phyloP scores from a whole-genome alignment of 2,888 invertebrate genomes.

The Drosophila helvetica region DNA sequence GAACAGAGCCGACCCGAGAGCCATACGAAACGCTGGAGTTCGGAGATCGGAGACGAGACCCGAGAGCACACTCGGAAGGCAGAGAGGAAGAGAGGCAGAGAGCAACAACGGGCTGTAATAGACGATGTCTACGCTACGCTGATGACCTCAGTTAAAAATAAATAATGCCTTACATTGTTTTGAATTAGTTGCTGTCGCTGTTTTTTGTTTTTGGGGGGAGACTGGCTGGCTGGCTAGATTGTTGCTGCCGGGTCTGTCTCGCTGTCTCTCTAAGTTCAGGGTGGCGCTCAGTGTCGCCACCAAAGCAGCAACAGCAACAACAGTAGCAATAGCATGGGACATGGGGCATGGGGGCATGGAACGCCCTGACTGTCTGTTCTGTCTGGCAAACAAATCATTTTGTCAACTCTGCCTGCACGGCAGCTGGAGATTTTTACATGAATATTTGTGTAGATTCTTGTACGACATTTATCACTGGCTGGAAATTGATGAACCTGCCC shows the following conservation, averaged over 20 bases:
- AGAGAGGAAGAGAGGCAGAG: constrained; percentile 8
- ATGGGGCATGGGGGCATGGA: constrained; percentile 27
- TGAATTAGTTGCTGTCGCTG: constrained; percentile 78
- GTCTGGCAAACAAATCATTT: constrained; percentile 72
- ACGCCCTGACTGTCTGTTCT: constrained; percentile 3
- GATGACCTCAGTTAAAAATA: constrained; percentile 80
- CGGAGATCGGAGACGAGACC: constrained; percentile 15
- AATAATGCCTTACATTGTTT: constrained; percentile 79
- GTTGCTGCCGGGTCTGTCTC: constrained; percentile 26
- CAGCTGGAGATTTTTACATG: constrained; percentile 52
- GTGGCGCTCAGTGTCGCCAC: constrained; percentile 71
- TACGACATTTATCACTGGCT: constrained; percentile 72
- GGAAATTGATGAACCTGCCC: constrained; percentile 72
- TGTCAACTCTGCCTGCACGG: constrained; percentile 61
- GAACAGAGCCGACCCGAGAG: not conserved
- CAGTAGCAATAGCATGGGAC: constrained; percentile 13
- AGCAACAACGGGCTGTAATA: constrained; percentile 53
- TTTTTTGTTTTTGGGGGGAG: constrained; percentile 34
- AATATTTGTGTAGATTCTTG: constrained; percentile 73
- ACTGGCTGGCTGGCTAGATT: constrained; percentile 51
- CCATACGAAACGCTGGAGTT: constrained; percentile 1
- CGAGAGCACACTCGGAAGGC: constrained; percentile 1
- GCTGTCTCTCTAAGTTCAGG: constrained; percentile 64
- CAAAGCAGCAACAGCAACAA: constrained; percentile 32
- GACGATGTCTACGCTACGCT: constrained; percentile 58